Evolutionary conservation across 1,140 invertebrate species (phyloP), one percentile per base, ranked within the genome.

Genomic region (Cyclargus thomasi): DNA sequence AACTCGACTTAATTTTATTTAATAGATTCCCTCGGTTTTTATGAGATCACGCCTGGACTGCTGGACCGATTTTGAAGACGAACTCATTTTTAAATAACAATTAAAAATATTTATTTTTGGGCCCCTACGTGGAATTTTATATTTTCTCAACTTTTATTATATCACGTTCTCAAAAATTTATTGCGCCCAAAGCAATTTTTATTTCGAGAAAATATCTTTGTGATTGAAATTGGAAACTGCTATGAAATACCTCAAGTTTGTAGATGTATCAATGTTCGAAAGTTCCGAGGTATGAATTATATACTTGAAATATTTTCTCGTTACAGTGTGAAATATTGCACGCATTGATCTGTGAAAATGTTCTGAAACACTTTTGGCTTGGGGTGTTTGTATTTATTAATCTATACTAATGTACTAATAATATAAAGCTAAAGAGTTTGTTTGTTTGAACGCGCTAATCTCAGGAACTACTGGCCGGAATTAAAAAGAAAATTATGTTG

Each of bases 321-420:
- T 59, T 59, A 59, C 20, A 20, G 10, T 21, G 55, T 59, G 20
- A 59, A 59, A 59, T 66, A 67, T 63, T 70, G 67, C 10, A 47
- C 36, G 36, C 36, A 47, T 47, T 47, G 36, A 47, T 47, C 39
- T 16, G 39, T 47, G 14, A 47, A 47, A 47, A 39, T 47, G 39
- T 11, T 47, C 8, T 16, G 11, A 47, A 47, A 47, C 14, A 47
- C 39, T 47, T 14, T 47, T 47, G 39, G 8, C 10, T 47, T 2
- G 8, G 8, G 3, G 11, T 39, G 7, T 8, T 39, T 47, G 14
- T 47, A 47, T 47, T 47, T 29, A 29, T 29, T 29, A 7, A 29
- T 29, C 8, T 29, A 29, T 7, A 8, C 29, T n/a, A n/a, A n/a
- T n/a, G n/a, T n/a, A n/a, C n/a, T n/a, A n/a, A n/a, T n/a, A n/a